Percentiles rank a stretch among this genome's conserved stretches.
These are phyloP conservation scores for Eulacestoma nigropectus DNA, from an alignment of 2,113 vertebrate species.

Conservation along the genomic window DNA sequence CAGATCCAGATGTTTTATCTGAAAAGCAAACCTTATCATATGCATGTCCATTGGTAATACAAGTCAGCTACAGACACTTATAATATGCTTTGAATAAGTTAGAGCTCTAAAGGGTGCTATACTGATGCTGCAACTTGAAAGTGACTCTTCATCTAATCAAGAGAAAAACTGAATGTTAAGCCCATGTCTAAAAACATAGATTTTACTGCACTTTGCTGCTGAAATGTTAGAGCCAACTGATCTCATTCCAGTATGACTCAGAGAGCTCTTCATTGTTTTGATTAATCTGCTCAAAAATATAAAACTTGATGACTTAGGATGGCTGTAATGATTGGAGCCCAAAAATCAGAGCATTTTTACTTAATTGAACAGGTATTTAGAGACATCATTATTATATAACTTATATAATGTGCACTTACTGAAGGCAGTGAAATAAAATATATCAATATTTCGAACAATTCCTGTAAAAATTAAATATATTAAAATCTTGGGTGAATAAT, in stretches of 20 bases:
- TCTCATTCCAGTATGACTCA: not conserved
- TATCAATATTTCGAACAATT: not conserved
- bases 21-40: not conserved
- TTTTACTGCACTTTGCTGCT: not conserved
- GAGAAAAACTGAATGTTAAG: not conserved
- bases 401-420: not conserved
- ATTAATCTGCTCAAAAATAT: not conserved
- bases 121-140: not conserved
- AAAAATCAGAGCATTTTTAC: not conserved
- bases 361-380: not conserved
- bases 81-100: not conserved
- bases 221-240: fast-evolving
- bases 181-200: not conserved
- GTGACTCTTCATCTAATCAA: not conserved
- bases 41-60: not conserved
- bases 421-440: not conserved
- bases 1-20: not conserved
- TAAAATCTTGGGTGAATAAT: not conserved
- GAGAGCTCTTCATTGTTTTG: not conserved
- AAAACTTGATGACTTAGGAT: not conserved
- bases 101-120: not conserved
- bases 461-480: not conserved
- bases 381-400: not conserved
- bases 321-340: not conserved
- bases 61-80: not conserved